A percentile compares a stretch with the other conserved stretches of the same genome.
Conservation (phyloP, 1,140 invertebrate genomes). For the Chironomus striatipennis region DNA sequence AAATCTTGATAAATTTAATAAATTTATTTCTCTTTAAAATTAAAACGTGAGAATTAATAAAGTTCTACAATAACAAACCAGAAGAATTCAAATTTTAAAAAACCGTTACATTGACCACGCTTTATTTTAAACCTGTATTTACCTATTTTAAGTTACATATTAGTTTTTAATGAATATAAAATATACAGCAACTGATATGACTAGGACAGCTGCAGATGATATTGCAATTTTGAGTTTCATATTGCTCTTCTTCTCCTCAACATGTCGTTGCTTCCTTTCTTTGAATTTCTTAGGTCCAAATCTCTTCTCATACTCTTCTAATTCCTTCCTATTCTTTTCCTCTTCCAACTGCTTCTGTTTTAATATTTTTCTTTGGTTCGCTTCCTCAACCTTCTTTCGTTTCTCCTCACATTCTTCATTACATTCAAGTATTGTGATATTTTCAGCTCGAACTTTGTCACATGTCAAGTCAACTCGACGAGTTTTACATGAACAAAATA, state of each 20-base stretch:
- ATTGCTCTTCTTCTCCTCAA: slow-evolving; percentile 26
- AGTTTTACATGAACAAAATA: slow-evolving; percentile 61
- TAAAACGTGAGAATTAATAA: no score
- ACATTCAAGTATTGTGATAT: slow-evolving; percentile 46
- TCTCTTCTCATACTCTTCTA: slow-evolving; percentile 64
- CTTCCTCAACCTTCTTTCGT: slow-evolving; percentile 44
- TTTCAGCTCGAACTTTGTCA: slow-evolving; percentile 46
- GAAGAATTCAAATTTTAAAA: no score
- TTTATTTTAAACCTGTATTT: no score
- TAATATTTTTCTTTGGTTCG: slow-evolving; percentile 43
- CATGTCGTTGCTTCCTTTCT: slow-evolving; percentile 35
- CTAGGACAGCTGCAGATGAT: neutral
- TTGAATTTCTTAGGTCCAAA: slow-evolving; percentile 51
- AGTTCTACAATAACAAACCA: no score
- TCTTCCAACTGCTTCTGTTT: slow-evolving; percentile 41
- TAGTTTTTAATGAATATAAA: neutral
- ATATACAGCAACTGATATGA: neutral
- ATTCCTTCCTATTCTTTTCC: slow-evolving; percentile 54
- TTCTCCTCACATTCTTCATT: slow-evolving; percentile 51
- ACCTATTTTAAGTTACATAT: neutral
- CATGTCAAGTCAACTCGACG: slow-evolving; percentile 68
- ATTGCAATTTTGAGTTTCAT: neutral
- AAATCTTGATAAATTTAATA: no score
- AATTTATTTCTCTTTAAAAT: no score
- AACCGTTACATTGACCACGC: no score